Evolutionary conservation across 2,113 vertebrate genomes (phyloP).

Genomic region (Erinaceus europaeus): DNA sequence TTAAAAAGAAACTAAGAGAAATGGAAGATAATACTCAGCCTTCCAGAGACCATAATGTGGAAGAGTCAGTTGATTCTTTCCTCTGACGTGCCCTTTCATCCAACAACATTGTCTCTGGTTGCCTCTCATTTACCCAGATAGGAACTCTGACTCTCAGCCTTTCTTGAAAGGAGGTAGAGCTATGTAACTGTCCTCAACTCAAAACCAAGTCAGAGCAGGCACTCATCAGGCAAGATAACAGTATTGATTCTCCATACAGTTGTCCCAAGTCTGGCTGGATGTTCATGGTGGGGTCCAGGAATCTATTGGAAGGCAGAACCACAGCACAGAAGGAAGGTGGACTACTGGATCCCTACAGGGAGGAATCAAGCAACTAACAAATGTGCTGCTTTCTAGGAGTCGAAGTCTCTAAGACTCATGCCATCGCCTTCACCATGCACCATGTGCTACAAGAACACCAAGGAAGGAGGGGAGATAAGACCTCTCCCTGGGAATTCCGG

Average conservation of each 20-base stretch:
- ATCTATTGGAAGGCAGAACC: background rate
- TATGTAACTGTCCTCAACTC: no score
- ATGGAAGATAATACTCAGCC: background rate
- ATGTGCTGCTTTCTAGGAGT: background rate
- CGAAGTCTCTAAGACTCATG: background rate
- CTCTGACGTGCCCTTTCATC: background rate
- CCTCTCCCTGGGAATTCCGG: background rate
- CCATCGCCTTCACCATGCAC: no score
- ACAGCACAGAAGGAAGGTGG: background rate
- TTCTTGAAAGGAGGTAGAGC: background rate
- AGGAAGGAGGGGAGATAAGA: background rate
- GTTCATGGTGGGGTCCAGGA: background rate
- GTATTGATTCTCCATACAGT: background rate
- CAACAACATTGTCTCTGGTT: background rate
- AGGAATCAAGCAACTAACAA: background rate
- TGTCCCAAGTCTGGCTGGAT: background rate
- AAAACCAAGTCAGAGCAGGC: no score
- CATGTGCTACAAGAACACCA: background rate
- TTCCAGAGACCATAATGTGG: background rate
- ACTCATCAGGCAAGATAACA: no score
- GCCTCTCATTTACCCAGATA: background rate
- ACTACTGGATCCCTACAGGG: background rate
- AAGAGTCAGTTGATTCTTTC: background rate
- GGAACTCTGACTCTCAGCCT: background rate
- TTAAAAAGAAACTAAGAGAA: background rate